Evolutionary conservation across 2,797 vertebrate genomes (phyloP).

Genomic region (Hydrolagus colliei): DNA sequence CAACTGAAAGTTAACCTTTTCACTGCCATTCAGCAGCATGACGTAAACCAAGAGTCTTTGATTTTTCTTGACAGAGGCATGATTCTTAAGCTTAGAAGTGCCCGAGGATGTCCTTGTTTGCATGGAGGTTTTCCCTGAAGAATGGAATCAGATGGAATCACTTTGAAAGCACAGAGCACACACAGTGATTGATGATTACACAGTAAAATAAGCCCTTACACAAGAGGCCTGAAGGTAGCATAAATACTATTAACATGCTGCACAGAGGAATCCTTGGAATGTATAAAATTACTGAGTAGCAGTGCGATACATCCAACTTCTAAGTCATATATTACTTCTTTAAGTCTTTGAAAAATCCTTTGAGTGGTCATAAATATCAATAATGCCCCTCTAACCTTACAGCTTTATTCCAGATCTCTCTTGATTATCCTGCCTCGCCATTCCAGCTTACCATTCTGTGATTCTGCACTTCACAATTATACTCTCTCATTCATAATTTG

Average conservation of each 20-base stretch:
- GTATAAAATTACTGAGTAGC: neutral
- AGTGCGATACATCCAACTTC: neutral
- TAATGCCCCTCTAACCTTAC: neutral
- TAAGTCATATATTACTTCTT: neutral
- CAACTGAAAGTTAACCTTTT: constrained; percentile 30
- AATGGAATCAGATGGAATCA: constrained; percentile 26
- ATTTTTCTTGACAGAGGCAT: constrained; percentile 28
- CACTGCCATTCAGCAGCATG: constrained; percentile 17
- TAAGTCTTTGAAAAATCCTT: neutral
- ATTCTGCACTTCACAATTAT: neutral
- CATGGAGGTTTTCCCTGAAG: constrained; percentile 23
- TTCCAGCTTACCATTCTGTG: neutral
- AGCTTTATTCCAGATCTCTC: neutral
- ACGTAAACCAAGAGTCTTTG: constrained; percentile 9
- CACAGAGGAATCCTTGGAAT: neutral
- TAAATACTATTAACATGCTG: constrained; percentile 27
- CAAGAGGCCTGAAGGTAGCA: constrained; percentile 17
- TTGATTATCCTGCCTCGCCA: neutral
- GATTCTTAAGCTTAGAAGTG: constrained; percentile 21
- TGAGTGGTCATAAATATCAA: neutral
- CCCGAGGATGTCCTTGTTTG: constrained; percentile 27
- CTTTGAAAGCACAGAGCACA: constrained; percentile 10
- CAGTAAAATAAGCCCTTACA: constrained; percentile 23
- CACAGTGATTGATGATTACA: constrained; percentile 31
- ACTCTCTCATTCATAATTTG: neutral